A percentile compares a stretch with the other conserved stretches of the same genome.
Conservation (phyloP, 2,797 vertebrate genomes). For the Neosalanx taihuensis region DNA sequence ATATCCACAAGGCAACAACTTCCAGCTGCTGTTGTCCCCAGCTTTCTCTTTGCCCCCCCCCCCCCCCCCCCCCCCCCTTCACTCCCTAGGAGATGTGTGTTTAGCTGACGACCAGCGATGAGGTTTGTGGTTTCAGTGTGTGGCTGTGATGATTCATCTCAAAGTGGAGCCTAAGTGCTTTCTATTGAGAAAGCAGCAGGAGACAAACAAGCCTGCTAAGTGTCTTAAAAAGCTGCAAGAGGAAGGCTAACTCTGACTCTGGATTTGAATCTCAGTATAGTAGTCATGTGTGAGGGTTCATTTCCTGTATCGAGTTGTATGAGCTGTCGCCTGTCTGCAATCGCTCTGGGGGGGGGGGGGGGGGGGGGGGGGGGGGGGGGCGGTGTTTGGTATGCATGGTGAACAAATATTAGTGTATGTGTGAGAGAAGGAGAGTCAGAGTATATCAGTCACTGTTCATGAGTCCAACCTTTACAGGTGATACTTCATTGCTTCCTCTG, state of each 20-base stretch:
- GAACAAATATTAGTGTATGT: not conserved
- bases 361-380: no score
- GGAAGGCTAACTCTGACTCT: no score
- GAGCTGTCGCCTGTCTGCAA: no score
- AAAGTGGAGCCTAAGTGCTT: conserved; percentile 41
- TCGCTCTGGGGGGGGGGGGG: no score
- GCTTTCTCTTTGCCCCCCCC: not conserved
- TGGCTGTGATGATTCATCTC: conserved; percentile 48
- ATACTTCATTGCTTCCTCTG: no score
- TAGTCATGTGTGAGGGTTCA: not conserved
- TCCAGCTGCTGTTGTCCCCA: not conserved
- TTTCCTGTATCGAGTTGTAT: not conserved
- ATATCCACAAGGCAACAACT: not conserved
- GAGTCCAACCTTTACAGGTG: not conserved
- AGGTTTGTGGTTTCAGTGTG: conserved; percentile 6
- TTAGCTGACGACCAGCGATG: not conserved
- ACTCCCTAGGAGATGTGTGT: not conserved
- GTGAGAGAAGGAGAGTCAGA: not conserved
- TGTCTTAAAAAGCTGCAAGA: conserved; percentile 6
- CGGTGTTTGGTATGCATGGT: not conserved
- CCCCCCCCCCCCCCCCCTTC: not conserved
- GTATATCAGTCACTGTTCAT: no score
- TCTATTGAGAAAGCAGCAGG: conserved; percentile 30
- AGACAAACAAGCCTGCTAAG: conserved; percentile 7
- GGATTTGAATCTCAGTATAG: not conserved